Evolutionary conservation across 2,888 invertebrate species (phyloP), one percentile per base, ranked within the genome.

Genomic region (Amphipoea oculea): DNA sequence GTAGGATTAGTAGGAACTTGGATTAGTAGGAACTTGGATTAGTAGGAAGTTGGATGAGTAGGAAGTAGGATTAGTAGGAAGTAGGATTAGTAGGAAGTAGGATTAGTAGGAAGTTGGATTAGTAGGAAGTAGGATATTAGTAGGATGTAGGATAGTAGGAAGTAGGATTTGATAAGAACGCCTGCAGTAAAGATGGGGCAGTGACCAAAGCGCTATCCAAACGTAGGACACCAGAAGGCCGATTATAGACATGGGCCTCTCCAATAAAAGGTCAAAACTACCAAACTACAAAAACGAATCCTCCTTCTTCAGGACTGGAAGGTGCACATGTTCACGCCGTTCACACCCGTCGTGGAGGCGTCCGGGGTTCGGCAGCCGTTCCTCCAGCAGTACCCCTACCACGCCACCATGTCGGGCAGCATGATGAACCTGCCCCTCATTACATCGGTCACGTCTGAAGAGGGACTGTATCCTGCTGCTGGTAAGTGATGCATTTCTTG

Each of bases 391-490:
- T 97, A 98, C 79, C 98, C 98, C 0, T 97, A 97, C 86, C 96
- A 97, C 60, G 97, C 98, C 0, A 96, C 98, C 1, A 96, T 93
- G 80, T 95, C 97, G 14, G 98, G 98, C 0, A 94, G 97, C 57
- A 97, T 98, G 88, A 96, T 97, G n/a, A 97, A 98, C 82, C 89
- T 98, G 14, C 98, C 98, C 0, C 98, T 98, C 97, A 97, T 98
- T 76, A 97, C 97, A 2, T 97, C 98, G 4, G 97, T 98, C 72
- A 97, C 98, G 0, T 97, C 97, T 42, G 97, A 98, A 73, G 98
- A 98, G 93, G 98, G 98, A 77, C 95, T 98, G 40, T 98, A 98
- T 89, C 98, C 98, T 51, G 98, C 97, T 65, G 97, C 98, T 90
- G 97, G 98, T 98, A 94, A 93, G 88, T 62, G 11, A 36, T 12